Evolutionary conservation across 2,797 vertebrate species (phyloP), one percentile per base, ranked within the genome.

Genomic region (Anabas testudineus): DNA sequence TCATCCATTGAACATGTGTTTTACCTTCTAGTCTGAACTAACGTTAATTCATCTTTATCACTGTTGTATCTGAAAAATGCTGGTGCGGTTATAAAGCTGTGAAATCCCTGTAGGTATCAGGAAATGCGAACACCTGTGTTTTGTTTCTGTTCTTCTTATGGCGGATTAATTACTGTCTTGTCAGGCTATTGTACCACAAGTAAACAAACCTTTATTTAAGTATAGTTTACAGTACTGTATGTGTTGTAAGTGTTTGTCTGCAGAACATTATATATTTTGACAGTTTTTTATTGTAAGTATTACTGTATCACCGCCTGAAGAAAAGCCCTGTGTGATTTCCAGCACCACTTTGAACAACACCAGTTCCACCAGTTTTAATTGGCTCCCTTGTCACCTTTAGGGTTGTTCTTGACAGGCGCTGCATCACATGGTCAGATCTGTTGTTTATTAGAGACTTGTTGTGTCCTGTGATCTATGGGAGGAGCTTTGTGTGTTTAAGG

Each of bases 131-230:
- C 10, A 51, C 2, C 8, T 49, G 28, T 3, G 36, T 67, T 49
- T 28, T 3, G 36, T 67, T 26, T 70, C 34, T 26, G 30, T 70
- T 41, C 39, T 14, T 19, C 59, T 61, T 52, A 19, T 42, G 56
- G 58, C 15, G 37, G 9, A 22, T n/a, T 47, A 5, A 22, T 41
- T 5, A 39, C 36, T 39, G 36, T 3, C 12, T 39, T 13, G 5
- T n/a, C n/a, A n/a, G n/a, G n/a, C n/a, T n/a, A n/a, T n/a, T n/a
- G n/a, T n/a, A n/a, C n/a, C n/a, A n/a, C n/a, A n/a, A n/a, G n/a
- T n/a, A n/a, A n/a, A n/a, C n/a, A n/a, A n/a, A 2, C 24, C 24
- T 24, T 24, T 24, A 24, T 24, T 24, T 4, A 24, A 24, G 2
- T 24, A 24, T 24, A 24, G 24, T 24, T 24, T 24, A 4, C 2